phyloP scores from a whole-genome alignment of 1,140 invertebrate genomes.

The Hylaeus anthracinus region DNA sequence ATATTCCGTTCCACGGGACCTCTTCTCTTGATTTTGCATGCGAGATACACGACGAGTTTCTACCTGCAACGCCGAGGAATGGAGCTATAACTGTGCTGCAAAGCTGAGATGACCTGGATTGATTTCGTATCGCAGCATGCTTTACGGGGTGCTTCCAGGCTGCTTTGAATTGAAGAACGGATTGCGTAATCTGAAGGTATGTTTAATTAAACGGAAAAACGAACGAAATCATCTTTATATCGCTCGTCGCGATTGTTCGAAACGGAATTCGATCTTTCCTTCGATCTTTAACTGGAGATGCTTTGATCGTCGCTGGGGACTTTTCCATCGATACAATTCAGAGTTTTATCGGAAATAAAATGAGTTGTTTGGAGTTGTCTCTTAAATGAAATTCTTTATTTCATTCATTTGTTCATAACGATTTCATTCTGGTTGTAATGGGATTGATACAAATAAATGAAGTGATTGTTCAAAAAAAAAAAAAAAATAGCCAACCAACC shows the following conservation, averaged over 20 bases:
- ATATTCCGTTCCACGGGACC: slow-evolving; percentile 43
- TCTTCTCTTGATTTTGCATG: slow-evolving; percentile 43
- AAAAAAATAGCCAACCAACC: no score
- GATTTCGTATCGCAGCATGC: slow-evolving; percentile 46
- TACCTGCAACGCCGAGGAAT: slow-evolving; percentile 21
- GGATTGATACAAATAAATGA: no score
- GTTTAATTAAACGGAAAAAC: slow-evolving; percentile 29
- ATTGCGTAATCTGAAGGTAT: background rate
- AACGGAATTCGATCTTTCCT: no score
- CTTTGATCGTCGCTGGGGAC: no score
- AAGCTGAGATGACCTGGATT: slow-evolving; percentile 54
- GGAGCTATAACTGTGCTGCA: slow-evolving; percentile 30
- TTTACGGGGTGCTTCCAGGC: slow-evolving; percentile 30
- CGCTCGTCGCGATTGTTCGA: background rate
- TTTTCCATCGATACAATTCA: no score
- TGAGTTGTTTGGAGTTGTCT: no score
- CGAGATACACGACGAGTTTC: slow-evolving; percentile 45
- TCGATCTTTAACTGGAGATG: no score
- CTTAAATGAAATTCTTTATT: no score
- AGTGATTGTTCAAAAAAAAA: no score
- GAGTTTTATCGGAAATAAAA: no score
- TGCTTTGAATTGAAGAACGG: slow-evolving; percentile 17
- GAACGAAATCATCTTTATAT: background rate
- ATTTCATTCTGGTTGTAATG: no score
- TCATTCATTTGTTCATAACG: no score